These are phyloP conservation scores for Gibbula magus DNA, from an alignment of 2,888 invertebrate species.

Conservation along the genomic window DNA sequence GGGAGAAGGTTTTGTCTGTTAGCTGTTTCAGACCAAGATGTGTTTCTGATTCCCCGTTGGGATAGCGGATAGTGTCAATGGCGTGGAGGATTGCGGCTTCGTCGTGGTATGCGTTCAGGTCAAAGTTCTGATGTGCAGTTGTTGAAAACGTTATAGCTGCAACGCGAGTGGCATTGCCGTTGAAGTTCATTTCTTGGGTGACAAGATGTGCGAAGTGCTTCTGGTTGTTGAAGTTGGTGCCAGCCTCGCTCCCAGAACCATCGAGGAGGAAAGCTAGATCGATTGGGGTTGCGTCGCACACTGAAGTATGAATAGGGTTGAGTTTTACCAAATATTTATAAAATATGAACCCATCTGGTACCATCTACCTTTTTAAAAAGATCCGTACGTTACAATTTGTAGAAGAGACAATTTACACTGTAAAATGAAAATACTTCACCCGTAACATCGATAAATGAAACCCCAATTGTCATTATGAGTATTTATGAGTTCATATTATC, in stretches of 20 bases:
- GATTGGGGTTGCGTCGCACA: background rate
- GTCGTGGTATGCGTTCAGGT: slow-evolving; percentile 33
- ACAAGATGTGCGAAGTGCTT: background rate
- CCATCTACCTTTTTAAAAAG: too few relatives aligned
- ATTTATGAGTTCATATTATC: too few relatives aligned
- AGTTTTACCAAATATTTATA: too few relatives aligned
- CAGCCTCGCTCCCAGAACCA: background rate
- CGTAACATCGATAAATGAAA: too few relatives aligned
- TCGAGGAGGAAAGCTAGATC: slow-evolving; percentile 13
- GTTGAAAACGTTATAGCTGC: background rate
- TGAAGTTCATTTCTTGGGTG: background rate
- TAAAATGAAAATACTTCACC: too few relatives aligned
- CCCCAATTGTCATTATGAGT: too few relatives aligned
- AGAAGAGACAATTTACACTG: too few relatives aligned
- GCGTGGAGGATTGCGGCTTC: slow-evolving; percentile 41
- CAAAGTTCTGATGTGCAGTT: background rate
- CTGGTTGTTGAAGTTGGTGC: background rate
- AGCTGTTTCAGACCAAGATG: slow-evolving; percentile 45
- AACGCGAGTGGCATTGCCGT: background rate
- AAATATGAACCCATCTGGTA: too few relatives aligned
- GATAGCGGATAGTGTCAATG: slow-evolving; percentile 39
- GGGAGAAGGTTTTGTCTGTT: slow-evolving; percentile 39
- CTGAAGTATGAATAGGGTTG: background rate
- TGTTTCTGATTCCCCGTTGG: slow-evolving; percentile 43
- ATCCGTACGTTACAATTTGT: too few relatives aligned